Evolutionary conservation across 2,888 invertebrate species (phyloP), one percentile per base, ranked within the genome.

Genomic region (Drosophila robusta): DNA sequence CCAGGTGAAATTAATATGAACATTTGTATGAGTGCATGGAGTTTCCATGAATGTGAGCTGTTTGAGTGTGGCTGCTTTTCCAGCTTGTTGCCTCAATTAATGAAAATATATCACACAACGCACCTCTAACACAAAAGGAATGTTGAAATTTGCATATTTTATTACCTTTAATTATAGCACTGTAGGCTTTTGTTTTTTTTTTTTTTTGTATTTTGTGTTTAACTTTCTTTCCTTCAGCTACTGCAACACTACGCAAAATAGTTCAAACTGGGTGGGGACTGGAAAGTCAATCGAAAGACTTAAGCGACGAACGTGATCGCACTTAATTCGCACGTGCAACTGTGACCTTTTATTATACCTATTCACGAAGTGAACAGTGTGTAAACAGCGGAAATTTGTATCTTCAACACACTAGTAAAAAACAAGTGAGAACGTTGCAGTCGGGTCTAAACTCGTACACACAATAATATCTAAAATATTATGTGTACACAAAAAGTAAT

Each of bases 141-240:
- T 47, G 49, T 54, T 38, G 8, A 61, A 57, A 61, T 74, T 72
- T 79, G 61, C 52, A 70, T 70, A 69, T 77, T 82, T 79, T 67
- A 82, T 79, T 79, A 73, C 83, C 76, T 50, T 47, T 79, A 77
- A 77, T 77, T 77, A 79, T 71, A 77, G 69, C 57, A 47, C 62
- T 32, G 36, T 24, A 34, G 4, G 12, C 4, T 34, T 34, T 12
- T 34, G 34, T 34, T 32, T 11, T 11, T 11, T 9, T 11, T 32
- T 0, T 32, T 32, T 26, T 8, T 26, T 26, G 26, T 26, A 9
- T 29, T 8, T 34, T 34, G 12, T 12, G 16, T 32, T 38, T 26
- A 65, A 65, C 73, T 57, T 46, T 50, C 29, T 41, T 63, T 44
- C 29, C 34, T 63, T 54, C 46, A 46, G 63, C 51, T 74, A 52